Conservation (phyloP, 2,113 vertebrate species). For the Eubucco bourcierii region DNA sequence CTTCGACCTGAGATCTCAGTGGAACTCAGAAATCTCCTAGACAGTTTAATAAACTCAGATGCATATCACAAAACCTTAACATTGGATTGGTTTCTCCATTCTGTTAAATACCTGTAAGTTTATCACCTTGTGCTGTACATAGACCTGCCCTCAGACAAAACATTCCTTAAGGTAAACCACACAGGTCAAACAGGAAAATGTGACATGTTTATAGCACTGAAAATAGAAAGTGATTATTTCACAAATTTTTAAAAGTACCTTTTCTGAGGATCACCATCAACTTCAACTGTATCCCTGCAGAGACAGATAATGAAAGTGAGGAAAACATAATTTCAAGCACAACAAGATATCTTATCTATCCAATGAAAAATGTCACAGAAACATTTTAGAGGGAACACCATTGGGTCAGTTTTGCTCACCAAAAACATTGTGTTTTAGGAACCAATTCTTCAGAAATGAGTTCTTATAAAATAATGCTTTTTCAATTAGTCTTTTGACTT, state of each 20-base stretch:
- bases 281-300: conserved; percentile 78
- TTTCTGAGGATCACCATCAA: conserved; percentile 80
- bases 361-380: background rate
- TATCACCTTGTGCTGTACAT: background rate
- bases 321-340: background rate
- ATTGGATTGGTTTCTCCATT: background rate
- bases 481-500: background rate
- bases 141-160: background rate
- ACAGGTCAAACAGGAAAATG: background rate
- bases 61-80: background rate
- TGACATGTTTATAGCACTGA: background rate
- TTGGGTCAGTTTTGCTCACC: background rate
- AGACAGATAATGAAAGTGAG: conserved; percentile 14
- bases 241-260: conserved; percentile 62
- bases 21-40: background rate
- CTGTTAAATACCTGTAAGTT: background rate
- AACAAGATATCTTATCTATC: background rate
- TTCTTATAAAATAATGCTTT: background rate
- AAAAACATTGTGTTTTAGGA: background rate
- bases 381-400: background rate
- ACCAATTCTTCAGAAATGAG: background rate
- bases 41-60: background rate
- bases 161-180: background rate
- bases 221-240: background rate
- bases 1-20: background rate